phyloP scores from a whole-genome alignment of 2,113 vertebrate species.

The Leptodactylus fuscus region DNA sequence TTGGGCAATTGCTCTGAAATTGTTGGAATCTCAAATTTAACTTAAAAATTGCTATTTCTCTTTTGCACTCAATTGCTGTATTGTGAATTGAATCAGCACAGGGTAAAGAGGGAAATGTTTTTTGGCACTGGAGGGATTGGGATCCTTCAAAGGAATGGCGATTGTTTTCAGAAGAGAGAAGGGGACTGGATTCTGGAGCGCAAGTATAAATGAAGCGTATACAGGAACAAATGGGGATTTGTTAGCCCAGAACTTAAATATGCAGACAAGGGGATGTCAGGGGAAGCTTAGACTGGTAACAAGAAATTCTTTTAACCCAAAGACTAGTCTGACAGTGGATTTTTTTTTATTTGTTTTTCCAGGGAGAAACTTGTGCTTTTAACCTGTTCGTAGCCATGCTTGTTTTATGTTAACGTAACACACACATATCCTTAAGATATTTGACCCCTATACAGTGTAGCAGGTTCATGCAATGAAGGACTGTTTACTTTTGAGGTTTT shows the following conservation, averaged over 20 bases:
- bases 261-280: slow-evolving; percentile 59
- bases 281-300: slow-evolving; percentile 50
- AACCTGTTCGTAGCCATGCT: slow-evolving; percentile 24
- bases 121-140: slow-evolving; percentile 37
- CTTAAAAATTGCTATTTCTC: neutral
- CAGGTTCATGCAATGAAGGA: neutral
- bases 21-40: neutral
- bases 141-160: slow-evolving; percentile 54
- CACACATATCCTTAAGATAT: neutral
- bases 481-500: too few species aligned
- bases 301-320: slow-evolving; percentile 57
- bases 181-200: slow-evolving; percentile 47
- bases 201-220: slow-evolving; percentile 59
- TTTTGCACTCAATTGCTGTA: neutral
- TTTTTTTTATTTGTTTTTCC: slow-evolving; percentile 22
- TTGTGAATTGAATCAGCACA: slow-evolving; percentile 16
- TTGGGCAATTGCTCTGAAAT: neutral
- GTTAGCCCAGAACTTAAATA: slow-evolving; percentile 59
- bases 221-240: slow-evolving; percentile 60
- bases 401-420: neutral
- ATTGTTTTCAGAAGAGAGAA: slow-evolving; percentile 58
- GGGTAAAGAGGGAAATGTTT: slow-evolving; percentile 20
- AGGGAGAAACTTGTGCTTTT: slow-evolving; percentile 18
- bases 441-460: neutral
- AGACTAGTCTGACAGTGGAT: slow-evolving; percentile 40